Conservation (phyloP, 2,888 invertebrate genomes). For the Clistopyga incitator region DNA sequence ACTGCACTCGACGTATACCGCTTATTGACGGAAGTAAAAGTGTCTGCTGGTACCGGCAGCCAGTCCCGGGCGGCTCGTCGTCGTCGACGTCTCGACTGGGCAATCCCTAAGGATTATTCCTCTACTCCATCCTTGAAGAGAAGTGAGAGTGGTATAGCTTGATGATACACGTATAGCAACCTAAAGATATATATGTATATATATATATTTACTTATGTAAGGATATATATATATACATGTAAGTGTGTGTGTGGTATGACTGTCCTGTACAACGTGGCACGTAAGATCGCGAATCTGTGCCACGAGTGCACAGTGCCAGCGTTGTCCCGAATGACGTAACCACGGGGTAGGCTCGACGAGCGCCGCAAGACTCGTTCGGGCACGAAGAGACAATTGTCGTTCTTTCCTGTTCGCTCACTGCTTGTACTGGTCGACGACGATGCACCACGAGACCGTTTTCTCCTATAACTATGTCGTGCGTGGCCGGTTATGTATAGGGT, state of each 20-base stretch:
- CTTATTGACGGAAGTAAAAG: slow-evolving; percentile 65
- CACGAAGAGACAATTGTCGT: slow-evolving; percentile 67
- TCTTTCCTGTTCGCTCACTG: slow-evolving; percentile 74
- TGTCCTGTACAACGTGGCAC: slow-evolving; percentile 52
- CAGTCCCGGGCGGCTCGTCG: slow-evolving; percentile 15
- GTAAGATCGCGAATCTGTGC: slow-evolving; percentile 76
- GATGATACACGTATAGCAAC: slow-evolving; percentile 46
- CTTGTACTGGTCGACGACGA: slow-evolving; percentile 21
- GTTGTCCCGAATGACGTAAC: slow-evolving; percentile 79
- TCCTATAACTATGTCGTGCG: slow-evolving; percentile 41
- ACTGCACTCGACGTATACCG: slow-evolving; percentile 23
- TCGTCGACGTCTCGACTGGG: slow-evolving; percentile 28
- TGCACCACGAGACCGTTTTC: slow-evolving; percentile 41
- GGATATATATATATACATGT: too few species aligned
- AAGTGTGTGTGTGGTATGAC: slow-evolving; percentile 42
- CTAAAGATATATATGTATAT: slow-evolving; percentile 7
- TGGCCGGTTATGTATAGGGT: slow-evolving; percentile 12
- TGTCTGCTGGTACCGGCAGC: slow-evolving; percentile 29
- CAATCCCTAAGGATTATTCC: slow-evolving; percentile 63
- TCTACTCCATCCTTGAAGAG: slow-evolving; percentile 34
- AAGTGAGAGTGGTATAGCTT: slow-evolving; percentile 52
- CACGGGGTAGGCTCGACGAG: slow-evolving; percentile 47
- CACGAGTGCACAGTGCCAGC: slow-evolving; percentile 74
- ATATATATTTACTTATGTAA: slow-evolving; percentile 13
- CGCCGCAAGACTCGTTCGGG: slow-evolving; percentile 54